phyloP scores from a whole-genome alignment of 2,888 invertebrate genomes.

The Pyrrhosoma nymphula region DNA sequence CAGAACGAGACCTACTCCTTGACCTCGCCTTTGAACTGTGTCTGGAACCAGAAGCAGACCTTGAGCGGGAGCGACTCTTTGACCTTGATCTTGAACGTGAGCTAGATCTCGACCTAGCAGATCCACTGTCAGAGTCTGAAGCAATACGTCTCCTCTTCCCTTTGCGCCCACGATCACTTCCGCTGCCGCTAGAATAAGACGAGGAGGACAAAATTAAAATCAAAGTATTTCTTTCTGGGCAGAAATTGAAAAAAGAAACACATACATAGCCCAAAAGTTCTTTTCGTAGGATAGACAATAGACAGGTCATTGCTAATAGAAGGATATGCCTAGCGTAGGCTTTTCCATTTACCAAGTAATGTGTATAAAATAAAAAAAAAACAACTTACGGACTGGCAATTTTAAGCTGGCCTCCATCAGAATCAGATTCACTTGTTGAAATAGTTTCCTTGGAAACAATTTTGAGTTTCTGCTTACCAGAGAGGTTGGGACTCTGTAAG shows the following conservation, averaged over 20 bases:
- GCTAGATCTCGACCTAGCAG: constrained; percentile 72
- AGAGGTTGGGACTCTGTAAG: constrained; percentile 79
- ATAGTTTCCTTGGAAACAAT: constrained; percentile 97
- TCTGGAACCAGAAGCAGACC: constrained; percentile 72
- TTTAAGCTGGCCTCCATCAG: constrained; percentile 78
- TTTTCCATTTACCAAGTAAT: no score
- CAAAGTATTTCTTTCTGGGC: not conserved
- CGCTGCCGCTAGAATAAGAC: constrained; percentile 72
- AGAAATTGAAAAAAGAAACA: not conserved
- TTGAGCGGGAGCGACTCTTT: constrained; percentile 73
- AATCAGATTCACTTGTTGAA: constrained; percentile 91
- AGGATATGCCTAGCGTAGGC: not conserved
- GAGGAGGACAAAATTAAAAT: not conserved
- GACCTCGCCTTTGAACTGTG: constrained; percentile 70
- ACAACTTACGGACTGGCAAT: constrained; percentile 81
- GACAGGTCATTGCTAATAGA: not conserved
- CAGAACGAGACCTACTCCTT: constrained; percentile 77
- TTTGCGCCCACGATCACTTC: constrained; percentile 72
- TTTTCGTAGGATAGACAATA: not conserved
- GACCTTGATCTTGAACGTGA: constrained; percentile 75
- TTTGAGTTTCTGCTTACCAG: constrained; percentile 91
- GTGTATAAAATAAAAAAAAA: constrained; percentile 71
- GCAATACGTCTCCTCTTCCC: constrained; percentile 70
- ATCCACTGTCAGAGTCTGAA: constrained; percentile 71
- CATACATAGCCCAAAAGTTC: not conserved